A percentile compares a stretch with the other conserved stretches of the same genome.
Conservation (phyloP, 2,113 vertebrate genomes). For the Agapornis roseicollis region DNA sequence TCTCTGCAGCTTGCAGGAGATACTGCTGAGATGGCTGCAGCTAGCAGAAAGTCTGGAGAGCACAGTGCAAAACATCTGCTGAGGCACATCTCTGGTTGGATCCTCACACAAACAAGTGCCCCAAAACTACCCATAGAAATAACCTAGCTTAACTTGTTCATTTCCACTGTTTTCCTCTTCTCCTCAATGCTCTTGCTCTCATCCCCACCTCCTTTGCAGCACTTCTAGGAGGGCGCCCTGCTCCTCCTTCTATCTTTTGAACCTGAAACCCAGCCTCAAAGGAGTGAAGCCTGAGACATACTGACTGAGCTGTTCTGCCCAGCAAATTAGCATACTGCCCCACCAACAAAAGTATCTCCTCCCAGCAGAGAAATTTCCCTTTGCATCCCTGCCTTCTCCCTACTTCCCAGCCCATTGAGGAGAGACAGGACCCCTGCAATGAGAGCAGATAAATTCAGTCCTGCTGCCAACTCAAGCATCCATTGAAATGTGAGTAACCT, state of each 20-base stretch:
- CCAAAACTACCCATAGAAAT: not conserved
- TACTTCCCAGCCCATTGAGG: not conserved
- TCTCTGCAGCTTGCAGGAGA: not conserved
- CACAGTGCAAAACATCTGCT: not conserved
- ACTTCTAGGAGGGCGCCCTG: not conserved
- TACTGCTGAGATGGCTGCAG: not conserved
- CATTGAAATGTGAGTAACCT: not conserved
- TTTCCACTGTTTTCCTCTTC: not conserved
- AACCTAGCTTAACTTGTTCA: not conserved
- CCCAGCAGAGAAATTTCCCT: not conserved
- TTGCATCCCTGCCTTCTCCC: not conserved
- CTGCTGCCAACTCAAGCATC: not conserved
- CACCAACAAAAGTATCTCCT: not conserved
- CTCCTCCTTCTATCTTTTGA: not conserved
- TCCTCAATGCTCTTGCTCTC: not conserved
- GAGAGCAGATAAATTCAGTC: not conserved
- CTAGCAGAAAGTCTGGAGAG: not conserved
- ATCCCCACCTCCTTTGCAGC: not conserved
- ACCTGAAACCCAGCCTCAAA: not conserved
- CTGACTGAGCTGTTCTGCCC: not conserved
- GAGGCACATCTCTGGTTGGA: not conserved
- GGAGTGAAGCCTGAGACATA: not conserved
- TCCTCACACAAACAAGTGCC: not conserved
- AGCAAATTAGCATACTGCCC: not conserved
- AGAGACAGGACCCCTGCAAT: not conserved